Base-by-base conservation (phyloP, 2,888 invertebrate species). In the Troglohyphantes excavatus region DNA sequence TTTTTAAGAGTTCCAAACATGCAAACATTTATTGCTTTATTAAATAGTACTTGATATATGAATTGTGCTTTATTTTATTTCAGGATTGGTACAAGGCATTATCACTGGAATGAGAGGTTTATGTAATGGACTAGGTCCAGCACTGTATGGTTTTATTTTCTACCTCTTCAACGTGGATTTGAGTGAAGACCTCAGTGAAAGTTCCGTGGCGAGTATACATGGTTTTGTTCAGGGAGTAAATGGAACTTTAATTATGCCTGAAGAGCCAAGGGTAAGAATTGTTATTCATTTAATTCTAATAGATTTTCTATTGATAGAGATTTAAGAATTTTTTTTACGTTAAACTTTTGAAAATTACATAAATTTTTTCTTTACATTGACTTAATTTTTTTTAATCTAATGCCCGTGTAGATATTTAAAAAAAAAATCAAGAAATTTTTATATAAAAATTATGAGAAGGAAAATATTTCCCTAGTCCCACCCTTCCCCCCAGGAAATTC, bases 111-210 rank as follows among this genome's bases (percentile, higher is more conserved):
- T 99, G 95, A 95, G 99, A 91, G 99, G 99, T 0, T 95, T 99
- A 75, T 99, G 99, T 93, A 98, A 99, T 93, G 99, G 99, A 19
- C 95, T 99, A 76, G 99, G 99, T 0, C 99, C 99, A 0, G 99
- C 99, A 65, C 96, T 99, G 95, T 99, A 98, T 93, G 99, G 99
- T 21, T 96, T 99, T 92, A 97, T 99, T 92, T 99, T 99, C 95
- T 99, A 98, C 94, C 95, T 99, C 93, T 99, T 99, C 94, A 97
- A 99, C 94, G 99, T 99, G 92, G 98, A 99, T 94, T 95, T 99
- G 93, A 98, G 98, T 93, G 97, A 96, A 92, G 96, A 96, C 70
- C 92, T 93, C 78, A 92, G 65, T 59, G 82, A 83, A 39, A 75
- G 29, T 26, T 33, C 53, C 39, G 27, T 78, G 81, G 23, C 87